These are phyloP conservation scores for Leptoclinus maculatus DNA, from an alignment of 2,797 vertebrate species.

Conservation along the genomic window DNA sequence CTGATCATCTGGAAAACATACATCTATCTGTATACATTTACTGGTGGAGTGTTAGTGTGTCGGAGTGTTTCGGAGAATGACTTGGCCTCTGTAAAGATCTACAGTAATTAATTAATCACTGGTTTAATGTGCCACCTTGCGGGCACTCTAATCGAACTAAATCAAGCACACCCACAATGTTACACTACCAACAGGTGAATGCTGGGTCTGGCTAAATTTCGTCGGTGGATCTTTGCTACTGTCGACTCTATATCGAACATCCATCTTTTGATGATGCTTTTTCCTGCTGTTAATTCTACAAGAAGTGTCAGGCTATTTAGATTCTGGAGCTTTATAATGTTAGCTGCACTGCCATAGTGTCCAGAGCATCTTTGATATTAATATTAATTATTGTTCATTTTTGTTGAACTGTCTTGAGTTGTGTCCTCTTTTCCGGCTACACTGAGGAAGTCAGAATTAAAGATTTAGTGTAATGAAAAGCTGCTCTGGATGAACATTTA, in stretches of 20 bases:
- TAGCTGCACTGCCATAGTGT: neutral
- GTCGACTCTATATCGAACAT: too few species aligned
- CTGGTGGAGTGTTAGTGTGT: neutral
- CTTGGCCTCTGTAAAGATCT: neutral
- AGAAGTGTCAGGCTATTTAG: neutral
- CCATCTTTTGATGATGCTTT: too few species aligned
- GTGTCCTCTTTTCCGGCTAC: neutral
- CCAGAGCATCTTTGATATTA: neutral
- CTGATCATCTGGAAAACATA: neutral
- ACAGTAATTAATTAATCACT: neutral
- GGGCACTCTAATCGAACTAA: neutral
- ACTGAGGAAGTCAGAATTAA: neutral
- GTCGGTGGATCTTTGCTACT: neutral
- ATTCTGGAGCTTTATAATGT: neutral
- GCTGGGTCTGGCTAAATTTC: neutral
- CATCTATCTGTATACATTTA: neutral
- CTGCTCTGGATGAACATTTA: conserved; percentile 27
- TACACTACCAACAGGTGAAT: neutral
- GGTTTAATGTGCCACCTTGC: neutral
- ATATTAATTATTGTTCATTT: neutral
- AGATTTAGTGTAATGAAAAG: conserved; percentile 19
- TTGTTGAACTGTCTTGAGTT: neutral
- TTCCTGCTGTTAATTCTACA: neutral
- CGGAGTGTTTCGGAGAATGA: neutral
- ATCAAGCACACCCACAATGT: neutral